Conservation (phyloP, 53 echinoderm and acorn worm genomes). For the Astropecten irregularis region DNA sequence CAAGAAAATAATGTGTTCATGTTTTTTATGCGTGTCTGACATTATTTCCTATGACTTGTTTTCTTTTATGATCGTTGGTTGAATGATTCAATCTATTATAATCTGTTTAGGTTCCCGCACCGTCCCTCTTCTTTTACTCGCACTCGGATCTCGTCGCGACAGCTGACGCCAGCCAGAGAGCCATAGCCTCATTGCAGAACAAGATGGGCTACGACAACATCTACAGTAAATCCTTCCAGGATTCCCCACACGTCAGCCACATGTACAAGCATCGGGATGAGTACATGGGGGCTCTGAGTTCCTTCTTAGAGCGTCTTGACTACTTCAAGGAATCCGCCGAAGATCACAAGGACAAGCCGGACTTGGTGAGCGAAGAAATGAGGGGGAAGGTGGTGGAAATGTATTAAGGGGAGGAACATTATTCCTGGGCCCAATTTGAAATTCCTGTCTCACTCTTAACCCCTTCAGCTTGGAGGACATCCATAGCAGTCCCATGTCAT, state of each 20-base stretch:
- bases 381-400: not conserved
- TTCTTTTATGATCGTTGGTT: no score
- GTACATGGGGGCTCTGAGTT: slow-evolving; percentile 64
- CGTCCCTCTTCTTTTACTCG: slow-evolving; percentile 89
- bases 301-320: slow-evolving; percentile 66
- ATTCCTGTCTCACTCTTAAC: no score
- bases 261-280: slow-evolving; percentile 87
- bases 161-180: slow-evolving; percentile 59
- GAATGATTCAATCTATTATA: no score
- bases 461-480: no score
- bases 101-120: no score
- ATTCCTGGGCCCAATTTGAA: no score
- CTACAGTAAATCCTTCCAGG: slow-evolving; percentile 77
- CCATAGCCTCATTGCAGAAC: slow-evolving; percentile 50
- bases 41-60: no score
- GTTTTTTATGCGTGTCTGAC: no score
- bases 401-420: no score
- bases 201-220: slow-evolving; percentile 79
- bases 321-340: slow-evolving; percentile 64
- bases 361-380: slow-evolving; percentile 15
- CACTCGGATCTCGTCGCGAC: slow-evolving; percentile 80
- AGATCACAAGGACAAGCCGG: slow-evolving; percentile 11
- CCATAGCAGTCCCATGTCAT: no score
- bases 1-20: no score
- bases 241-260: slow-evolving; percentile 87